phyloP scores from a whole-genome alignment of 2,113 vertebrate genomes.

The Ptilorrhoa leucosticta region DNA sequence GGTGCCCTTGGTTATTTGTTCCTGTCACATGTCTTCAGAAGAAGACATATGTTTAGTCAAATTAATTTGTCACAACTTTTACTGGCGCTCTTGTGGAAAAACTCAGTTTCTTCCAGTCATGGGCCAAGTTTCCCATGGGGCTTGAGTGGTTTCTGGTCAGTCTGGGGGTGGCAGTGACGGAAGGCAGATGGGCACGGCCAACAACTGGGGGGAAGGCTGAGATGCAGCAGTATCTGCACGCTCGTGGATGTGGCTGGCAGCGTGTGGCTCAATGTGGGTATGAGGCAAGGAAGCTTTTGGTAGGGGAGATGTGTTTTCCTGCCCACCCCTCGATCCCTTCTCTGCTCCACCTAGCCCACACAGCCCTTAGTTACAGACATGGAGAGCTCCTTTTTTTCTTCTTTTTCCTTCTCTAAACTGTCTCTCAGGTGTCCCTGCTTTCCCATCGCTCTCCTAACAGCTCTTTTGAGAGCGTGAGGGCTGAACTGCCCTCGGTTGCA shows the following conservation, averaged over 20 bases:
- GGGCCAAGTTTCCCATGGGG: neutral
- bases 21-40: neutral
- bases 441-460: neutral
- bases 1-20: neutral
- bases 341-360: accelerated
- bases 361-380: neutral
- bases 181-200: neutral
- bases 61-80: neutral
- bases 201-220: neutral
- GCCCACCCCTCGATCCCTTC: neutral
- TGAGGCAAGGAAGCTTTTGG: accelerated
- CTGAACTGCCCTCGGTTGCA: accelerated
- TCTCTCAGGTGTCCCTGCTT: neutral
- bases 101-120: neutral
- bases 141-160: accelerated
- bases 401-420: neutral
- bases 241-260: neutral
- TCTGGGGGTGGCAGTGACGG: neutral
- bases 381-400: neutral
- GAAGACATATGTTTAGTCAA: neutral
- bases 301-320: neutral
- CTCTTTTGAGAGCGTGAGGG: neutral
- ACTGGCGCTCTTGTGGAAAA: neutral
- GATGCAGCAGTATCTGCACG: accelerated
- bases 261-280: accelerated